Conservation (phyloP, 2,888 invertebrate species). For the Pollenia labialis region DNA sequence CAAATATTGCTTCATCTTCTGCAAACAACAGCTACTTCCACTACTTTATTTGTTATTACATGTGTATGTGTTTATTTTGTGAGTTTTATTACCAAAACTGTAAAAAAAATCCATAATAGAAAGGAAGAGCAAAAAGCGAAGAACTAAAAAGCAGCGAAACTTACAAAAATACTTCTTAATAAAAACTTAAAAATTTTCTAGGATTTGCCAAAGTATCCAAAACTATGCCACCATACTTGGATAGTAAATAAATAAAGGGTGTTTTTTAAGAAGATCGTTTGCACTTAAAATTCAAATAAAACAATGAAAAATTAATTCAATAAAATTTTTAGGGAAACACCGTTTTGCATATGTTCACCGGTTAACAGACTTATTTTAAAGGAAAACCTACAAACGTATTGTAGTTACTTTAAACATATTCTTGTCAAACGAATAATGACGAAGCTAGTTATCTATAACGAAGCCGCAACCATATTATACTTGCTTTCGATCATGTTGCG, state of each 20-base stretch:
- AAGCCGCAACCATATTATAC: too few relatives aligned
- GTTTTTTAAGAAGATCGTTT: too few relatives aligned
- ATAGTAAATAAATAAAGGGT: conserved; percentile 29
- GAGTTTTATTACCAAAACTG: conserved; percentile 45
- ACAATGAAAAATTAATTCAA: too few relatives aligned
- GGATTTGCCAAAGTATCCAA: conserved; percentile 55
- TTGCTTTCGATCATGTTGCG: too few relatives aligned
- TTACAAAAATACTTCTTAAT: conserved; percentile 13
- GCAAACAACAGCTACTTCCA: not conserved
- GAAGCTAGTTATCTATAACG: too few relatives aligned
- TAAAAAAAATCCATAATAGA: conserved; percentile 13
- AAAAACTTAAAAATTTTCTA: conserved; percentile 59
- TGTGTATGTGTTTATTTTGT: conserved; percentile 28
- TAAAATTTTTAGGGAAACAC: too few relatives aligned
- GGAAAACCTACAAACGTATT: too few relatives aligned
- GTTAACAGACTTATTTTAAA: too few relatives aligned
- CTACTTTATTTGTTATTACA: not conserved
- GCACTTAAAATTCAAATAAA: too few relatives aligned
- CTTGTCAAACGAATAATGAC: too few relatives aligned
- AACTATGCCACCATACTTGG: conserved; percentile 64
- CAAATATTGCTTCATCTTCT: conserved; percentile 25
- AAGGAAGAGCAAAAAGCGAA: conserved; percentile 13
- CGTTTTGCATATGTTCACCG: too few relatives aligned
- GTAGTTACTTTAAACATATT: too few relatives aligned
- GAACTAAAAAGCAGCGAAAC: conserved; percentile 10